A percentile compares a stretch with the other conserved stretches of the same genome.
phyloP scores from a whole-genome alignment of 2,113 vertebrate species.

The Peromyscus maniculatus region DNA sequence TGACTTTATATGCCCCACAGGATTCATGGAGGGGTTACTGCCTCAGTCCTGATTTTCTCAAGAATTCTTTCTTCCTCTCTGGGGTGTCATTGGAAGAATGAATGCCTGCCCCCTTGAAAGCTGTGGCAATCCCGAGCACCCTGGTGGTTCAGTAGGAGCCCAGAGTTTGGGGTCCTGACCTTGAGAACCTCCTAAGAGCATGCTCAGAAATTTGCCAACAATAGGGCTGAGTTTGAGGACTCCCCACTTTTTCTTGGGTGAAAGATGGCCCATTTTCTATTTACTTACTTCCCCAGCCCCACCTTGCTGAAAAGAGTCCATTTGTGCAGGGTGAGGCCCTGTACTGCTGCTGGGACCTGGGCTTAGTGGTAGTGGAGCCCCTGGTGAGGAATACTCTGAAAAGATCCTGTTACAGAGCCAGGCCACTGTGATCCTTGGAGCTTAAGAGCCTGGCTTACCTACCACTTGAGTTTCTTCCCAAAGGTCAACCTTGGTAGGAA shows the following conservation, averaged over 20 bases:
- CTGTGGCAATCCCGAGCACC: too few relatives aligned
- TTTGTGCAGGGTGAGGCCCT: neutral
- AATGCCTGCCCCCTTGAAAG: neutral
- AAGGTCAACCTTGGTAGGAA: neutral
- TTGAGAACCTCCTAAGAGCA: neutral
- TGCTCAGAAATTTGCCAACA: neutral
- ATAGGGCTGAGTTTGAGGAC: neutral
- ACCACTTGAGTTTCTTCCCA: neutral
- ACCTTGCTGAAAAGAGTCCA: neutral
- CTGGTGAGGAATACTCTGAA: neutral
- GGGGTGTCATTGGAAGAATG: neutral
- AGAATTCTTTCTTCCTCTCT: neutral
- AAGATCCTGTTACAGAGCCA: neutral
- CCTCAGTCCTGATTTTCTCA: neutral
- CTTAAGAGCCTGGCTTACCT: neutral
- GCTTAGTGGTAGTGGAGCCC: neutral
- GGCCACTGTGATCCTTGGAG: neutral
- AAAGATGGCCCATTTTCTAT: neutral
- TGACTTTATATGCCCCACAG: neutral
- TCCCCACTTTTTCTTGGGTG: fast-evolving
- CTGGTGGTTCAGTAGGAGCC: neutral
- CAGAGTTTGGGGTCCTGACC: neutral
- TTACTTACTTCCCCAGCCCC: neutral
- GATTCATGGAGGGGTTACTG: neutral
- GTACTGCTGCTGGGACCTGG: neutral